phyloP scores from a whole-genome alignment of 2,888 invertebrate species.

The Cryptosula pallasiana region DNA sequence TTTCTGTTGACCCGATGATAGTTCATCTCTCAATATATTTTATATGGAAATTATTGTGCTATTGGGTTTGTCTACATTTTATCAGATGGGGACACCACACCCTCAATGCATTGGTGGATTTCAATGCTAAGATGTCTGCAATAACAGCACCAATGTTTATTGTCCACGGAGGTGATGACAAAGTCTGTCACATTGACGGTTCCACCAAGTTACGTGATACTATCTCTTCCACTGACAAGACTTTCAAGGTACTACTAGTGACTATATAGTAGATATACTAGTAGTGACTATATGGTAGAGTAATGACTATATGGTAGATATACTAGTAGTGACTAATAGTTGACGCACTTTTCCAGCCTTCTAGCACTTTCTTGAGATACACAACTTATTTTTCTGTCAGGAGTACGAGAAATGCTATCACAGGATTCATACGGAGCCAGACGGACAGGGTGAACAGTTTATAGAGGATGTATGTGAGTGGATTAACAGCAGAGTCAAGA shows the following conservation, averaged over 20 bases:
- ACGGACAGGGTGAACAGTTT: neutral
- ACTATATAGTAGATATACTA: no score
- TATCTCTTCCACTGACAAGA: slow-evolving; percentile 6
- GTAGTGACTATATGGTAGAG: no score
- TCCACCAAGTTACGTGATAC: neutral
- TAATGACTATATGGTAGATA: no score
- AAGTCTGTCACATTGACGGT: slow-evolving; percentile 18
- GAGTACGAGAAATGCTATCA: slow-evolving; percentile 12
- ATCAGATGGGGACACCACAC: slow-evolving; percentile 19
- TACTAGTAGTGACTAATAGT: no score
- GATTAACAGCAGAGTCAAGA: neutral
- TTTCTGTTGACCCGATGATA: no score
- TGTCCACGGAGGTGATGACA: neutral
- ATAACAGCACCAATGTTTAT: slow-evolving; percentile 9
- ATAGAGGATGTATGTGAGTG: slow-evolving; percentile 1
- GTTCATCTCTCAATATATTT: no score
- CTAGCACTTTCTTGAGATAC: no score
- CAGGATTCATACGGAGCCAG: slow-evolving; percentile 14
- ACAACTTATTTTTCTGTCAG: neutral
- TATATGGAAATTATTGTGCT: no score
- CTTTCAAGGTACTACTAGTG: slow-evolving; percentile 6
- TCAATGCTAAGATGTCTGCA: slow-evolving; percentile 2
- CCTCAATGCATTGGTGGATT: neutral
- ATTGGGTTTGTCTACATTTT: no score
- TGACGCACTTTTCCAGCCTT: no score